A percentile compares a stretch with the other conserved stretches of the same genome.
Evolutionary conservation across 30 jellyfish, hydroid and myxozoan species (phyloP).

Genomic region (Sanderia malayensis): DNA sequence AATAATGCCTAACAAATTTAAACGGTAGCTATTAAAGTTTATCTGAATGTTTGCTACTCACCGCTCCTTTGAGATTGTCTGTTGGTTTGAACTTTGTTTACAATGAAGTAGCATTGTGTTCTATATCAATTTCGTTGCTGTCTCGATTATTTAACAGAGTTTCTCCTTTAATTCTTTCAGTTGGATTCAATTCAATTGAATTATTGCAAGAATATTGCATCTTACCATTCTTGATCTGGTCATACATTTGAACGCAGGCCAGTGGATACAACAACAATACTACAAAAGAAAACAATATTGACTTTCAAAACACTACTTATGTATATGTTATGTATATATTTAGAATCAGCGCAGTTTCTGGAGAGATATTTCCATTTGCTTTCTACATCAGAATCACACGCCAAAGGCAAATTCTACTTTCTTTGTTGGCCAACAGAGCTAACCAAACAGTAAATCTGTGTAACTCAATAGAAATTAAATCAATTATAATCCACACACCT

Average conservation of each 20-base stretch:
- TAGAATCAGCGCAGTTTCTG: not conserved
- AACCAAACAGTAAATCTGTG: not conserved
- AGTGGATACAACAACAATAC: constrained; percentile 79
- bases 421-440: too few relatives aligned
- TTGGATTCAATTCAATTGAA: not conserved
- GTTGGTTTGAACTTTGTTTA: not conserved
- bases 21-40: too few relatives aligned
- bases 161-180: not conserved
- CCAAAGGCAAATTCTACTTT: too few relatives aligned
- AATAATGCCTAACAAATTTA: too few relatives aligned
- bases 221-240: constrained; percentile 65
- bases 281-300: constrained; percentile 29
- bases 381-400: too few relatives aligned
- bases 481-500: constrained; percentile 11
- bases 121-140: not conserved
- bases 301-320: too few relatives aligned
- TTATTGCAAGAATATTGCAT: constrained; percentile 15
- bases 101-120: not conserved
- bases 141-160: not conserved
- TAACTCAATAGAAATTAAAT: too few relatives aligned
- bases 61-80: too few relatives aligned
- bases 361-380: not conserved
- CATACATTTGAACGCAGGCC: constrained; percentile 79
- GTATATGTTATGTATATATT: too few relatives aligned
- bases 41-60: too few relatives aligned